Evolutionary conservation across 2,113 vertebrate species (phyloP).

Genomic region (Lonchura striata): DNA sequence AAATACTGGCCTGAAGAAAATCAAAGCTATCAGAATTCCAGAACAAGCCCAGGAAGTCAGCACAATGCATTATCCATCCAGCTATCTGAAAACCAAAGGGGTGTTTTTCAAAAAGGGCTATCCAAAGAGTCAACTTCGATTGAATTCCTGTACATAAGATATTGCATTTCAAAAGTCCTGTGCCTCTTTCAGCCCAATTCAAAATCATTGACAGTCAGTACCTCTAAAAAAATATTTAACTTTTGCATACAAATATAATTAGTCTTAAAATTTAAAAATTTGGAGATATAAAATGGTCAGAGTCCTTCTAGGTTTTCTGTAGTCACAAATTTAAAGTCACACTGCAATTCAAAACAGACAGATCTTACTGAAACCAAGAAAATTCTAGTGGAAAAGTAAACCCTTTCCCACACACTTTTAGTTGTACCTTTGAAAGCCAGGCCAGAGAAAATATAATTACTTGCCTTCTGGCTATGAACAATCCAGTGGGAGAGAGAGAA

Average conservation of each 20-base stretch:
- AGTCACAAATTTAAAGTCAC: not conserved
- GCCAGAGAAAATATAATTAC: not conserved
- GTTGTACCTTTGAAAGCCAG: not conserved
- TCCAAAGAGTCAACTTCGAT: not conserved
- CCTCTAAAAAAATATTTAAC: not conserved
- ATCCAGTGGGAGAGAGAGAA: not conserved
- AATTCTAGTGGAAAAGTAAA: not conserved
- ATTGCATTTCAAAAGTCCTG: not conserved
- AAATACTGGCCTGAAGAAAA: not conserved
- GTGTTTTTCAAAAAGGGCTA: not conserved
- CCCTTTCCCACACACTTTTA: not conserved
- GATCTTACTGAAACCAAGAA: not conserved
- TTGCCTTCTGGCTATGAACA: not conserved
- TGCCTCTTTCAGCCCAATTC: not conserved
- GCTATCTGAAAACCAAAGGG: not conserved
- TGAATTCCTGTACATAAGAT: not conserved
- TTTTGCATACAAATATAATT: not conserved
- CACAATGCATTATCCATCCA: not conserved
- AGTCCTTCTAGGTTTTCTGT: not conserved
- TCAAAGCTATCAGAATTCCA: not conserved
- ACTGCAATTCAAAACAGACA: not conserved
- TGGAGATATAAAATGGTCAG: not conserved
- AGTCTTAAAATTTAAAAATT: not conserved
- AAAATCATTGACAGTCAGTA: not conserved
- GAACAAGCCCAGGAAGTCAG: not conserved